Conservation (phyloP, 1,140 invertebrate genomes). For the Thaumetopoea pityocampa region DNA sequence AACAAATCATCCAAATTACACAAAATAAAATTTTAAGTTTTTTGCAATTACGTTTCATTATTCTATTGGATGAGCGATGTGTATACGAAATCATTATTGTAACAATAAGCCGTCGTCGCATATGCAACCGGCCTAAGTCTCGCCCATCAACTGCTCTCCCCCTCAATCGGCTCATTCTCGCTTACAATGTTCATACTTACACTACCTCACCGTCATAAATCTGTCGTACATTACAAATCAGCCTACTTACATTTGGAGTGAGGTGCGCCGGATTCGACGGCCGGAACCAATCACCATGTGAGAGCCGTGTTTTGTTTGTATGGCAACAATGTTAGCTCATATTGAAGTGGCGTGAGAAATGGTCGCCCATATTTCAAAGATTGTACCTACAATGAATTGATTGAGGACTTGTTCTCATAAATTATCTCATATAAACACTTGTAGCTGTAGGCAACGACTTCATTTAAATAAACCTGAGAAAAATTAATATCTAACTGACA, state of each 20-base stretch:
- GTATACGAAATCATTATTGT: background rate
- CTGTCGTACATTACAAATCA: slow-evolving; percentile 50
- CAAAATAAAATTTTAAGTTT: no score
- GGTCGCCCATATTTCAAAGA: slow-evolving; percentile 20
- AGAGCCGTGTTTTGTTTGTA: slow-evolving; percentile 42
- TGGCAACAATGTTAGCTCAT: slow-evolving; percentile 33
- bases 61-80: background rate
- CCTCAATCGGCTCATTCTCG: slow-evolving; percentile 24
- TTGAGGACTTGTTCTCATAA: no score
- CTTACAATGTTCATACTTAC: slow-evolving; percentile 23
- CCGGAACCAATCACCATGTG: slow-evolving; percentile 40
- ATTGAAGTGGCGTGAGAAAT: slow-evolving; percentile 35
- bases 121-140: slow-evolving; percentile 18
- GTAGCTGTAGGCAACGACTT: no score
- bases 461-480: no score
- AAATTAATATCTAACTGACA: no score
- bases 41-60: background rate
- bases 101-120: background rate
- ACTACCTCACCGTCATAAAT: slow-evolving; percentile 44
- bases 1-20: no score
- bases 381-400: no score
- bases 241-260: slow-evolving; percentile 28
- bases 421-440: no score
- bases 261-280: slow-evolving; percentile 30
- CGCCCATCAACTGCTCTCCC: slow-evolving; percentile 43